Conservation (phyloP, 2,888 invertebrate genomes). For the Polydrusus cervinus region DNA sequence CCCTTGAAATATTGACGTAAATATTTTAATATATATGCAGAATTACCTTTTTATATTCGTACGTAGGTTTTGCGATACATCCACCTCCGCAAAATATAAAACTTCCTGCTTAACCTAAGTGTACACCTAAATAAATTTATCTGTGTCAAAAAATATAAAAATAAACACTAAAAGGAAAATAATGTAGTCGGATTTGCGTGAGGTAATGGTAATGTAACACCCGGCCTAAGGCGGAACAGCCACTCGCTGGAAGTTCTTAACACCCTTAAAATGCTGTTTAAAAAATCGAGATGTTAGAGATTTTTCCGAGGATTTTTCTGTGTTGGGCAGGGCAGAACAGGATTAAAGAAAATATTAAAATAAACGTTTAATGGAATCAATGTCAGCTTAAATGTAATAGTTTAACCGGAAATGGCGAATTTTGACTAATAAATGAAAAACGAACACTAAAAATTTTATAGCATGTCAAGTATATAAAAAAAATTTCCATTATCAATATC, state of each 20-base stretch:
- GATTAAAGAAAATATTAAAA: neutral
- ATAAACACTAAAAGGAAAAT: constrained; percentile 25
- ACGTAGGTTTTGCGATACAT: neutral
- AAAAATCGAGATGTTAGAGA: constrained; percentile 21
- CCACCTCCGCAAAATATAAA: constrained; percentile 16
- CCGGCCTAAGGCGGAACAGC: constrained; percentile 10
- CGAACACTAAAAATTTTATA: too few species aligned
- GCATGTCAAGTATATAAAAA: too few species aligned
- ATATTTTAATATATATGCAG: too few species aligned
- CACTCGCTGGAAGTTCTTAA: constrained; percentile 23
- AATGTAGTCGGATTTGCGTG: constrained; percentile 23
- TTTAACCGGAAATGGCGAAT: too few species aligned
- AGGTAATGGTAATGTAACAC: constrained; percentile 24
- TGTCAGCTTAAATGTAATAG: too few species aligned
- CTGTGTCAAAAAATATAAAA: constrained; percentile 20
- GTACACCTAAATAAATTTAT: constrained; percentile 6
- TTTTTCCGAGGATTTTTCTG: constrained; percentile 18
- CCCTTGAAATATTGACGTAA: too few species aligned
- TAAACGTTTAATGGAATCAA: too few species aligned
- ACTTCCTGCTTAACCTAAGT: neutral
- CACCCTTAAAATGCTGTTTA: constrained; percentile 17
- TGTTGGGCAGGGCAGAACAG: constrained; percentile 10
- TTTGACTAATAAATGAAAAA: too few species aligned
- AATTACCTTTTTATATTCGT: too few species aligned
- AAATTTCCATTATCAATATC: too few species aligned